These are phyloP conservation scores for Sebastes schlegelii DNA, from an alignment of 2,113 vertebrate genomes.

Conservation along the genomic window DNA sequence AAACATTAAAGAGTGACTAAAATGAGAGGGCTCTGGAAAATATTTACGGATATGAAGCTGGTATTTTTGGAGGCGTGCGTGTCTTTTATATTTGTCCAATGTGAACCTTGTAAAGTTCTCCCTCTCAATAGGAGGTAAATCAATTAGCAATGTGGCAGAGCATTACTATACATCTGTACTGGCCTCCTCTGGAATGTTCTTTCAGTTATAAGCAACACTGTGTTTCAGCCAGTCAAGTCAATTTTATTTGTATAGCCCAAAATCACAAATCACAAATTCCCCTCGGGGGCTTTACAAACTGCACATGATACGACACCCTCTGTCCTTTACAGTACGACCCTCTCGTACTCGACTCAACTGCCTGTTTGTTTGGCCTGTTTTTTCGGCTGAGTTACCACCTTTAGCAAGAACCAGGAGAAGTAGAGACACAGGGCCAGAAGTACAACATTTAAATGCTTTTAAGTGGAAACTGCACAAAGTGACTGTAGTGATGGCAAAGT, in stretches of 20 bases:
- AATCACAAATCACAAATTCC: too few relatives aligned
- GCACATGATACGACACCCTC: too few relatives aligned
- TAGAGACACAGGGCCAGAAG: not conserved
- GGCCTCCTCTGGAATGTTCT: not conserved
- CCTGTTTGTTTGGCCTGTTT: not conserved
- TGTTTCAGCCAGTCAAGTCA: not conserved
- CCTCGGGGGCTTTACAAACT: too few relatives aligned
- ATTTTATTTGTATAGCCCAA: too few relatives aligned
- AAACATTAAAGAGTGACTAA: not conserved
- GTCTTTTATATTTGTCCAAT: not conserved
- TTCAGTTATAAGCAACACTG: not conserved
- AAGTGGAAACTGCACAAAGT: not conserved
- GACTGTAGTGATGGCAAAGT: constrained; percentile 12
- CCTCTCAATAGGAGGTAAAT: not conserved
- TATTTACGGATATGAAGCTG: not conserved
- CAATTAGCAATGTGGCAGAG: not conserved
- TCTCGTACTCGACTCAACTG: too few relatives aligned
- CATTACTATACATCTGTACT: not conserved
- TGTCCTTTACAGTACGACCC: too few relatives aligned
- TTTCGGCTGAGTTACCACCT: not conserved
- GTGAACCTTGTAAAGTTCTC: not conserved
- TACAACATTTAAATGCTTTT: constrained; percentile 17
- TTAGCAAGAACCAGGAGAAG: not conserved
- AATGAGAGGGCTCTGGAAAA: not conserved
- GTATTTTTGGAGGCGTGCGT: not conserved